Conservation (phyloP, 2,888 invertebrate species). For the Melikaiella ostensackeni region DNA sequence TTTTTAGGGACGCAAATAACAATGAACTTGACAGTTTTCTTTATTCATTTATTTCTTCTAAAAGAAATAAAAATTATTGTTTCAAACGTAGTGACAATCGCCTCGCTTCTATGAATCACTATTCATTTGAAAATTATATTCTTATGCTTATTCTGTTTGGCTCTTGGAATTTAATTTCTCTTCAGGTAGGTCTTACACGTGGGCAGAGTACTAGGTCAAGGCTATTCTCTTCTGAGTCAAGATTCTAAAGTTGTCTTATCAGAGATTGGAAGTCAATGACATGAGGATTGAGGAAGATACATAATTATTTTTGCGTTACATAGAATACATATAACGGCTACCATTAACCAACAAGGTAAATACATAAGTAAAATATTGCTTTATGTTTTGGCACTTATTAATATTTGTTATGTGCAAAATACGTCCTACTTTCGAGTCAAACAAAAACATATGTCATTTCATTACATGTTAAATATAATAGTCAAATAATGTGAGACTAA, state of each 20-base stretch:
- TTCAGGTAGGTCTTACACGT: conserved; percentile 37
- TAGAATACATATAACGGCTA: not conserved
- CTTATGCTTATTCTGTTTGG: not conserved
- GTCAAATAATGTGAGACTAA: no score
- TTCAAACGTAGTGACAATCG: not conserved
- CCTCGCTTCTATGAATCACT: not conserved
- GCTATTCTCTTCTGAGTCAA: conserved; percentile 56
- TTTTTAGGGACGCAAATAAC: no score
- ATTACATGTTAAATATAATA: no score
- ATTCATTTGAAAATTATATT: not conserved
- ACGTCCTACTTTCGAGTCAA: no score
- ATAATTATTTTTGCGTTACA: not conserved
- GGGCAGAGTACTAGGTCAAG: conserved; percentile 59
- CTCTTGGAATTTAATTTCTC: conserved; percentile 2
- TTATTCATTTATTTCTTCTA: not conserved
- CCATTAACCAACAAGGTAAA: no score
- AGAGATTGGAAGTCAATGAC: not conserved
- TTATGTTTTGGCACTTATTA: no score
- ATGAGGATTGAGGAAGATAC: not conserved
- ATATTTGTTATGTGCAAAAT: no score
- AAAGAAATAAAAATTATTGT: not conserved
- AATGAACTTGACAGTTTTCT: not conserved
- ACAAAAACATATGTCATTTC: no score
- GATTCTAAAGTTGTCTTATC: not conserved
- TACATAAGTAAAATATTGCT: no score